Evolutionary conservation across 2,797 vertebrate species (phyloP), one percentile per base, ranked within the genome.

Genomic region (Cheirogaleus major): DNA sequence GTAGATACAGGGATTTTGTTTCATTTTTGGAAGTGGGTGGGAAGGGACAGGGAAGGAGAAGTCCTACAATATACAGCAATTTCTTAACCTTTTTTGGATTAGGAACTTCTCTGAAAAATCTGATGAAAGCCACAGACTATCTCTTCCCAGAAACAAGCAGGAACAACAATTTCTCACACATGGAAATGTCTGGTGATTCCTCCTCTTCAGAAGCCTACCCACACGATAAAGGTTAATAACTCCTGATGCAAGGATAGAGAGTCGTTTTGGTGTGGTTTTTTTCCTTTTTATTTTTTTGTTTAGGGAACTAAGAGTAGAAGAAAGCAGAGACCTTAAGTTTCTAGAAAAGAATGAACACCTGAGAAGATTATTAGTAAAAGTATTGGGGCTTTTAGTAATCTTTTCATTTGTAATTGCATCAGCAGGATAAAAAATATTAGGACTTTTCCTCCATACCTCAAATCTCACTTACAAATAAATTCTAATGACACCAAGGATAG

Each of bases 51-150:
- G 43, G 67, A 85, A 91, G 65, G 73, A 35, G 15, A 81, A 48
- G 30, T n/a, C 67, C 59, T 80, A 38, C 13, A 80, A 73, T 7
- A 72, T 27, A 90, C 2, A 82, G 41, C 43, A 52, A 14, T 85
- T 65, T 67, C 30, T 50, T 27, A 87, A 75, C 17, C 15, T 10
- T 63, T 63, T 92, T 23, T 69, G 43, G 17, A 45, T 78, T 57
- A 45, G 41, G 20, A 17, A 50, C 18, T 94, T 32, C 57, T 92
- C 12, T 63, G 43, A 78, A 85, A 92, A 94, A 86, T 50, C 38
- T 79, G 61, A 70, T 41, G 15, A 96, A 82, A 85, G 55, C 41
- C 89, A 89, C 2, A 82, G 25, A 35, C 23, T 70, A 11, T 50
- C n/a, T 76, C 35, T 70, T 73, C 10, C 61, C 35, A 55, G 70